Conservation (phyloP, 2,113 vertebrate species). For the Apeltes quadracus region DNA sequence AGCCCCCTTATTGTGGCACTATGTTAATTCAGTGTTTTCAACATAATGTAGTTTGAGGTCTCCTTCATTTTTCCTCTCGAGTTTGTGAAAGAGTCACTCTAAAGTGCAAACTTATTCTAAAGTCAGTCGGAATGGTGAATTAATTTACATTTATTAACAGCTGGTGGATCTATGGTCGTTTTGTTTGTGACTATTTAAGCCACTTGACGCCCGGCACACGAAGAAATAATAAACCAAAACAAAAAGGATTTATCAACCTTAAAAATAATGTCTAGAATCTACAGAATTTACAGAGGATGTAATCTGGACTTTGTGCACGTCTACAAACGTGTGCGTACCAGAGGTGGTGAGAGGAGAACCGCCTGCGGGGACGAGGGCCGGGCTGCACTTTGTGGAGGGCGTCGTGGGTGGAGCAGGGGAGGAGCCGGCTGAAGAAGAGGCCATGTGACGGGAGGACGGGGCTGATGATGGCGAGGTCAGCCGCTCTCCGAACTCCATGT, state of each 20-base stretch:
- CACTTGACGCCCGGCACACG: too few relatives aligned
- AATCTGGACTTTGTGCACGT: constrained; percentile 2
- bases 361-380: constrained; percentile 70
- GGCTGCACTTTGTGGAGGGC: constrained; percentile 78
- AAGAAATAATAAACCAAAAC: background rate
- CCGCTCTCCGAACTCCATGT: constrained; percentile 93
- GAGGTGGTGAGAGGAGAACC: constrained; percentile 83
- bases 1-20: constrained; percentile 46
- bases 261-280: background rate
- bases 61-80: constrained; percentile 5
- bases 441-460: constrained; percentile 79
- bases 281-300: constrained; percentile 14
- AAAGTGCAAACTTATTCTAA: constrained; percentile 19
- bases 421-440: constrained; percentile 80
- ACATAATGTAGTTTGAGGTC: constrained; percentile 19
- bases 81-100: constrained; percentile 6
- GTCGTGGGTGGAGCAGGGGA: constrained; percentile 79
- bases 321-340: constrained; percentile 70
- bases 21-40: constrained; percentile 24
- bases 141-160: constrained; percentile 41
- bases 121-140: constrained; percentile 33
- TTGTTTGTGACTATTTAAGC: background rate
- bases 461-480: constrained; percentile 79
- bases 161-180: constrained; percentile 10
- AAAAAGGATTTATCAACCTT: background rate